A percentile compares a stretch with the other conserved stretches of the same genome.
Conservation (phyloP, 2,888 invertebrate genomes). For the Psylliodes chrysocephalus region DNA sequence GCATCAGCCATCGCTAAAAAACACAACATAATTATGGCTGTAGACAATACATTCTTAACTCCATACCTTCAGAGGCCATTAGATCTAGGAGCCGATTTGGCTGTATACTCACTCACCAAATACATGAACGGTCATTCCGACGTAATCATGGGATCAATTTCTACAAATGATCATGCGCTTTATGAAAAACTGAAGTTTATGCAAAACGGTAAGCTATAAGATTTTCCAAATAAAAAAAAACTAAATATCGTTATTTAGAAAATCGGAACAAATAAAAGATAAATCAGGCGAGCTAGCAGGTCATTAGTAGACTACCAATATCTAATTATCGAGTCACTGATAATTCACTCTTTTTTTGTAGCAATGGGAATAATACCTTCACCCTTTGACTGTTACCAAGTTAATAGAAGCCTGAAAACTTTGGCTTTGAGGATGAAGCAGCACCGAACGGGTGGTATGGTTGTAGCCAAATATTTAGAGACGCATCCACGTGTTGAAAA, state of each 20-base stretch:
- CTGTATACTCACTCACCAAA: conserved; percentile 93
- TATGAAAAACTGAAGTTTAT: conserved; percentile 80
- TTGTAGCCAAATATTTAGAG: conserved; percentile 84
- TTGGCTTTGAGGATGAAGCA: conserved; percentile 90
- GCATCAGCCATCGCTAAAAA: conserved; percentile 73
- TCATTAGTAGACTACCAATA: too few species aligned
- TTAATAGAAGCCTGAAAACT: conserved; percentile 94
- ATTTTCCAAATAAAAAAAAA: too few species aligned
- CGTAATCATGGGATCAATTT: conserved; percentile 93
- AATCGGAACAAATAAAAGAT: too few species aligned
- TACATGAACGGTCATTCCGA: conserved; percentile 99
- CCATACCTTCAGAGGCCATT: conserved; percentile 92
- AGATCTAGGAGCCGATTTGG: conserved; percentile 90
- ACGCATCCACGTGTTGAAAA: conserved; percentile 80
- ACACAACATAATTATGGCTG: conserved; percentile 75
- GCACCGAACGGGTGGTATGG: conserved; percentile 82
- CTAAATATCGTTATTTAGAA: too few species aligned
- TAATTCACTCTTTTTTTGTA: too few species aligned
- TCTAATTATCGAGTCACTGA: too few species aligned
- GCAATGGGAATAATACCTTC: conserved; percentile 94
- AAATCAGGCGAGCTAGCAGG: too few species aligned
- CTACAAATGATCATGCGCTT: conserved; percentile 78
- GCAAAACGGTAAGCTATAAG: conserved; percentile 85
- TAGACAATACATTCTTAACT: conserved; percentile 95
- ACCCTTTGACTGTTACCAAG: conserved; percentile 95